Conservation (phyloP, 1,140 invertebrate genomes). For the Apis cerana region DNA sequence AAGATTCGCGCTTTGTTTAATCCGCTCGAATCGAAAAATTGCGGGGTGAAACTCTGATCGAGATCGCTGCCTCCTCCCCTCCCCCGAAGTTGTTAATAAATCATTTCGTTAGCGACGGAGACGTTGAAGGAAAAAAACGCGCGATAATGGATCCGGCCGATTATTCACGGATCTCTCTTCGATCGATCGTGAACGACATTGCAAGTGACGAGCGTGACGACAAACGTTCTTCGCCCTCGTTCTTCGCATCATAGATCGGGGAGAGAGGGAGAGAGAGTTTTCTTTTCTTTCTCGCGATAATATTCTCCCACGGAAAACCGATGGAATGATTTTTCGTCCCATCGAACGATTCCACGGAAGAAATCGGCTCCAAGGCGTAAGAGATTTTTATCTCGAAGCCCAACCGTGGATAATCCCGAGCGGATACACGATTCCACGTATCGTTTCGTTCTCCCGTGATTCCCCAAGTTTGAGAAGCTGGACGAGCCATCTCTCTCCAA, state of each 20-base stretch:
- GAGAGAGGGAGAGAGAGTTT: background rate
- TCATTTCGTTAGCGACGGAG: slow-evolving; percentile 50
- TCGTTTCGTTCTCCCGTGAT: too few relatives aligned
- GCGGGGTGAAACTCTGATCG: background rate
- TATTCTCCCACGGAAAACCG: background rate
- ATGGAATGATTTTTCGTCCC: too few relatives aligned
- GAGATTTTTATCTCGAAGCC: too few relatives aligned
- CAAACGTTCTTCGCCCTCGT: slow-evolving; percentile 18
- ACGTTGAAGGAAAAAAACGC: slow-evolving; percentile 51
- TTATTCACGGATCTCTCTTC: slow-evolving; percentile 59
- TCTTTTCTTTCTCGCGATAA: too few relatives aligned
- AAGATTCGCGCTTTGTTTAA: background rate
- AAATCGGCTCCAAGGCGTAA: background rate
- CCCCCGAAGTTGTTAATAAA: background rate
- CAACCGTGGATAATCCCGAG: too few relatives aligned
- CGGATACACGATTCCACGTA: background rate
- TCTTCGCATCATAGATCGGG: slow-evolving; percentile 8
- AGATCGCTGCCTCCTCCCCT: background rate
- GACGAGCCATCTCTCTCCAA: background rate
- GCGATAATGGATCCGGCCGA: slow-evolving; percentile 60
- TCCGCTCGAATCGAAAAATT: background rate
- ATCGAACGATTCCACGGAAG: too few relatives aligned
- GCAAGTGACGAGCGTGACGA: slow-evolving; percentile 64
- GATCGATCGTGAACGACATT: slow-evolving; percentile 52
- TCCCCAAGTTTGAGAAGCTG: too few relatives aligned